phyloP scores from a whole-genome alignment of 2,888 invertebrate genomes.

The Carcina quercana region DNA sequence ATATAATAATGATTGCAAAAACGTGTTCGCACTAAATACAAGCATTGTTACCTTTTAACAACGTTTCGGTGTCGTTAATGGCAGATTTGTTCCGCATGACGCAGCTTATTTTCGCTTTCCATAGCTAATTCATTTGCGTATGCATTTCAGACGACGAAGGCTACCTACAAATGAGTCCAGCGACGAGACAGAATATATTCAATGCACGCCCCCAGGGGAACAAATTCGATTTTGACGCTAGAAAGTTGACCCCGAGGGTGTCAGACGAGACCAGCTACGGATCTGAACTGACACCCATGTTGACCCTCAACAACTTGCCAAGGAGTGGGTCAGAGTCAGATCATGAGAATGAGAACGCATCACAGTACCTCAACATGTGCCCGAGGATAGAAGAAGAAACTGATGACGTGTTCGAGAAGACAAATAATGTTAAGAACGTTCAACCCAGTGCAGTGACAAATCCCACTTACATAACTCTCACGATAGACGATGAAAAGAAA shows the following conservation, averaged over 20 bases:
- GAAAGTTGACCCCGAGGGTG: slow-evolving; percentile 36
- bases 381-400: slow-evolving; percentile 54
- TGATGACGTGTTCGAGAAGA: slow-evolving; percentile 57
- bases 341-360: slow-evolving; percentile 43
- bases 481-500: slow-evolving; percentile 49
- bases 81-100: slow-evolving; percentile 3
- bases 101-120: not conserved
- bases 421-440: slow-evolving; percentile 45
- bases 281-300: slow-evolving; percentile 72
- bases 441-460: slow-evolving; percentile 50
- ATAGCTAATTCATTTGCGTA: slow-evolving; percentile 4
- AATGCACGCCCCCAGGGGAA: slow-evolving; percentile 65
- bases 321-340: slow-evolving; percentile 60
- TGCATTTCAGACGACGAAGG: slow-evolving; percentile 62
- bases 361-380: slow-evolving; percentile 47
- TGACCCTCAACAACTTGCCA: slow-evolving; percentile 54
- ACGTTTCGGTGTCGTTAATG: not conserved
- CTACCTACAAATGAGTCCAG: slow-evolving; percentile 78
- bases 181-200: slow-evolving; percentile 58
- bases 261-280: slow-evolving; percentile 41
- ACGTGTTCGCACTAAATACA: slow-evolving; percentile 3
- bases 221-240: slow-evolving; percentile 70
- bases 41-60: slow-evolving; percentile 1
- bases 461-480: slow-evolving; percentile 57
- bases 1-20: not conserved